phyloP scores from a whole-genome alignment of 2,797 vertebrate species.

The Triplophysa bombifrons region DNA sequence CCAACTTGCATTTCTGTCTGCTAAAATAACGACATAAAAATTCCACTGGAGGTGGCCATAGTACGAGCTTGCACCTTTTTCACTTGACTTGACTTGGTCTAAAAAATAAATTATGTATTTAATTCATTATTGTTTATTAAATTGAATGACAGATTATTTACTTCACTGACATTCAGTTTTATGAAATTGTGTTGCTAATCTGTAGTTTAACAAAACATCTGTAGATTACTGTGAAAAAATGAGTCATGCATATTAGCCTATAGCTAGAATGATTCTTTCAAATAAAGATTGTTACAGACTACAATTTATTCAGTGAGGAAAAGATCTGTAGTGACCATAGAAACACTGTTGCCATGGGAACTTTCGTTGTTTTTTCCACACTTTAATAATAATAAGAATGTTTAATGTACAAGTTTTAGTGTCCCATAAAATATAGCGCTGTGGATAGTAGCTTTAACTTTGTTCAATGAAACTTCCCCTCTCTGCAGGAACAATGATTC shows the following conservation, averaged over 20 bases:
- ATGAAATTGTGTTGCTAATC: not conserved
- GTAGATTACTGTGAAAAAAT: not conserved
- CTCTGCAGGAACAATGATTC: slow-evolving; percentile 1
- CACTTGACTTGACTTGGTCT: not conserved
- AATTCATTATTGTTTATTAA: not conserved
- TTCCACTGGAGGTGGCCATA: too few relatives aligned
- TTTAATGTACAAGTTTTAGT: not conserved
- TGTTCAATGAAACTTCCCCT: not conserved
- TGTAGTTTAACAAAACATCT: not conserved
- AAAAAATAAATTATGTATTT: not conserved
- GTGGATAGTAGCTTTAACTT: not conserved
- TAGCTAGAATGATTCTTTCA: not conserved
- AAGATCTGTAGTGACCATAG: slow-evolving; percentile 48
- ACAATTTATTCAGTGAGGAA: not conserved
- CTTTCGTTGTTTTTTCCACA: slow-evolving; percentile 22
- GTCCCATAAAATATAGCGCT: not conserved
- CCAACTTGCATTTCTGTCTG: not conserved
- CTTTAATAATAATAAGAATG: slow-evolving; percentile 12
- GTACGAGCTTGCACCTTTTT: not conserved
- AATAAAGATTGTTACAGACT: not conserved
- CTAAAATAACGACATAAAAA: not conserved
- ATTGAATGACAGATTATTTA: not conserved
- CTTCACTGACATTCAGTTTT: not conserved
- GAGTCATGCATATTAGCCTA: not conserved
- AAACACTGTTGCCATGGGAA: slow-evolving; percentile 50